Percentiles rank a stretch among this genome's conserved stretches.
phyloP scores from a whole-genome alignment of 35 echinoderm and acorn worm genomes.

The Lytechinus pictus region DNA sequence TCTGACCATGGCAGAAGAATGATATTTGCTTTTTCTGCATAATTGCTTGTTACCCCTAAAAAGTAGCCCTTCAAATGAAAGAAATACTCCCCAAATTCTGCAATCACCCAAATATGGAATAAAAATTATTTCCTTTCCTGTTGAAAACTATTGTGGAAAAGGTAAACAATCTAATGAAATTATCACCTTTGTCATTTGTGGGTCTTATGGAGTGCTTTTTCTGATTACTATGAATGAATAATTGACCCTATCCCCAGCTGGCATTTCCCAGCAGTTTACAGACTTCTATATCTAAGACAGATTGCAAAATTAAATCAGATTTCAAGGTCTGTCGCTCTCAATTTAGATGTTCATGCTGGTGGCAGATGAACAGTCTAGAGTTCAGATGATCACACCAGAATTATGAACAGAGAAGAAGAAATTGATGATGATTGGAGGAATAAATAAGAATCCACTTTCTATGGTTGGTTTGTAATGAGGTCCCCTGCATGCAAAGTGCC shows the following conservation, averaged over 20 bases:
- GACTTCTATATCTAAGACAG: background rate
- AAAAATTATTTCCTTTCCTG: background rate
- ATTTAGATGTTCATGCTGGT: background rate
- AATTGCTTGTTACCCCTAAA: too few species aligned
- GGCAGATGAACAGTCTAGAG: background rate
- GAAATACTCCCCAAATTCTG: too few species aligned
- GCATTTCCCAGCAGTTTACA: background rate
- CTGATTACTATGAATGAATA: background rate
- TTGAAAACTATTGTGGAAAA: background rate
- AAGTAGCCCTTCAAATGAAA: too few species aligned
- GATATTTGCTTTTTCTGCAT: too few species aligned
- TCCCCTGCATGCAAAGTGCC: background rate
- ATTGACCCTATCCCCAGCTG: background rate
- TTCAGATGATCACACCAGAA: background rate
- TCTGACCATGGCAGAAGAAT: too few species aligned
- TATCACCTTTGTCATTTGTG: background rate
- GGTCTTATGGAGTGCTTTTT: background rate
- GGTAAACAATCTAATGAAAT: background rate
- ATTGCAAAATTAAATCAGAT: slow-evolving; percentile 11
- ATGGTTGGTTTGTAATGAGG: background rate
- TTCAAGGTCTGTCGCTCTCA: background rate
- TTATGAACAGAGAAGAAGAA: background rate
- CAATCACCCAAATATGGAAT: too few species aligned
- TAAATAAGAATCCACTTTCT: background rate
- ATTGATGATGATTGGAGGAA: background rate